phyloP scores from a whole-genome alignment of 1,140 invertebrate species.

The Metopolophium dirhodum region DNA sequence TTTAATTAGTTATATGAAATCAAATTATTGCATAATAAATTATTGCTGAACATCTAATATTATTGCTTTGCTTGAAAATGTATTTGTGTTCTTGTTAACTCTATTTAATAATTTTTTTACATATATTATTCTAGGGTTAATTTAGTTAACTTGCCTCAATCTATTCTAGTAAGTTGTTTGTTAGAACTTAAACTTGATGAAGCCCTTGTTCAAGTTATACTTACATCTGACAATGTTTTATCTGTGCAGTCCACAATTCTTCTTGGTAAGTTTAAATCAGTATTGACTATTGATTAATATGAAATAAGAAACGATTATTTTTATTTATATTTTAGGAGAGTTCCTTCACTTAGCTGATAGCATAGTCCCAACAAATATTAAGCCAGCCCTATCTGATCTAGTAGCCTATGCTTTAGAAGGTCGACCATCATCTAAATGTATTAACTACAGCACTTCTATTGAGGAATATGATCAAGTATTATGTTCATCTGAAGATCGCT shows the following conservation, averaged over 20 bases:
- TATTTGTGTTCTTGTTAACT: neutral
- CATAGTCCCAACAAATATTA: slow-evolving; percentile 51
- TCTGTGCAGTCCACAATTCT: slow-evolving; percentile 89
- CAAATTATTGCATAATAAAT: neutral
- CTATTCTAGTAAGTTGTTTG: slow-evolving; percentile 87
- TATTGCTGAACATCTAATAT: neutral
- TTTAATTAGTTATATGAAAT: neutral
- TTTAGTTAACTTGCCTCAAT: slow-evolving; percentile 87
- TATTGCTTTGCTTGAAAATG: neutral
- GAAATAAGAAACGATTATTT: neutral
- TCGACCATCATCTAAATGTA: slow-evolving; percentile 29
- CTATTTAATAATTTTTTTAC: slow-evolving; percentile 7
- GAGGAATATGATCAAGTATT: slow-evolving; percentile 52
- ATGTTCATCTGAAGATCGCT: slow-evolving; percentile 48
- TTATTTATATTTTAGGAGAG: slow-evolving; percentile 28
- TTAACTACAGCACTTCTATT: slow-evolving; percentile 3
- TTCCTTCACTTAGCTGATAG: slow-evolving; percentile 44
- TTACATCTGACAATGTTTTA: slow-evolving; percentile 84
- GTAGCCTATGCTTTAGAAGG: slow-evolving; percentile 53
- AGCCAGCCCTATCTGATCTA: slow-evolving; percentile 32
- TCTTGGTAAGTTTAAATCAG: slow-evolving; percentile 67
- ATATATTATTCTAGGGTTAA: slow-evolving; percentile 73
- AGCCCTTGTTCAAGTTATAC: slow-evolving; percentile 89
- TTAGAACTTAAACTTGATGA: slow-evolving; percentile 84
- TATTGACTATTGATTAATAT: neutral